These are phyloP conservation scores for Pterostichus madidus DNA, from an alignment of 2,888 invertebrate genomes.

Conservation along the genomic window DNA sequence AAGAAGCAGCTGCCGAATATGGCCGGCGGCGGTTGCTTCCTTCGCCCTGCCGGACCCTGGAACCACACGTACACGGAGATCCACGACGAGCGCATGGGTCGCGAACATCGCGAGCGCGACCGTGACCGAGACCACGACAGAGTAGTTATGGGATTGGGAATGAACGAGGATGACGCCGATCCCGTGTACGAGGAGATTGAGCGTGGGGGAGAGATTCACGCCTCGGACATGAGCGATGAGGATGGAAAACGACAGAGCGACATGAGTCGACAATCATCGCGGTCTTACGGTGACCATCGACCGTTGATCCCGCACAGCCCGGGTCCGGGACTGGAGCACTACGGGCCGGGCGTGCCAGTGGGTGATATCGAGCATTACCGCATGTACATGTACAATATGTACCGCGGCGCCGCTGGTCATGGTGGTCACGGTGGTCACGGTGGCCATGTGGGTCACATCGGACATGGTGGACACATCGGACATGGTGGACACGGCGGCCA, in stretches of 20 bases:
- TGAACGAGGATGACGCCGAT: constrained; percentile 84
- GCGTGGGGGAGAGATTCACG: constrained; percentile 84
- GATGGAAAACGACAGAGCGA: constrained; percentile 87
- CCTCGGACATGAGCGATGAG: constrained; percentile 89
- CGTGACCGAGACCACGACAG: constrained; percentile 17
- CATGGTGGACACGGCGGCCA: constrained; percentile 75
- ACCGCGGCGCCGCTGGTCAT: constrained; percentile 41
- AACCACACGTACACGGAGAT: constrained; percentile 91
- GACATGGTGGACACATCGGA: constrained; percentile 72
- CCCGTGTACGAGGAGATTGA: constrained; percentile 92
- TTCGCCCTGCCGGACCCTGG: constrained; percentile 81
- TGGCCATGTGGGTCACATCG: constrained; percentile 18
- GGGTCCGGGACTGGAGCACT: constrained; percentile 73
- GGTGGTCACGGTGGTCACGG: constrained; percentile 22
- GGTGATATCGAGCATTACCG: constrained; percentile 49
- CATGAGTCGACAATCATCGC: constrained; percentile 85
- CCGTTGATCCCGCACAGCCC: constrained; percentile 90
- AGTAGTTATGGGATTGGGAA: constrained; percentile 75
- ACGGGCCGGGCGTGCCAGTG: constrained; percentile 25
- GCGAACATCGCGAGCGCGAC: not conserved
- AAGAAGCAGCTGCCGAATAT: constrained; percentile 47
- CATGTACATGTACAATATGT: constrained; percentile 53
- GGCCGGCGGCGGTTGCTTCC: constrained; percentile 72
- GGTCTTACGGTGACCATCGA: constrained; percentile 89
- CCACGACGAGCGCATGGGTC: constrained; percentile 77